Evolutionary conservation across 2,113 vertebrate genomes (phyloP).

Genomic region (Engraulis encrasicolus): DNA sequence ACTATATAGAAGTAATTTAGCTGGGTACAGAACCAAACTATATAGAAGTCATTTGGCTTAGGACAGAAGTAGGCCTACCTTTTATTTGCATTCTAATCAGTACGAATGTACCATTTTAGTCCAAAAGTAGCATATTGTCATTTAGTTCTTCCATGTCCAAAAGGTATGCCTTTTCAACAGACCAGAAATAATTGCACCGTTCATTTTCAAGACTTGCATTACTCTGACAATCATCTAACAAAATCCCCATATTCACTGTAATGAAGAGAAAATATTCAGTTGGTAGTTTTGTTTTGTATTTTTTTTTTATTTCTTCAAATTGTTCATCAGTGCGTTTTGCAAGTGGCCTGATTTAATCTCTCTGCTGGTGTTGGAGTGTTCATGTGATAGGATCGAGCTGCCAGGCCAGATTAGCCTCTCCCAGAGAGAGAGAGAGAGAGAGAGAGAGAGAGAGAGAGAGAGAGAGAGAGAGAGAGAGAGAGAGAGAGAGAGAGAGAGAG

Average conservation of each 20-base stretch:
- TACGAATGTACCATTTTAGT: too few species aligned
- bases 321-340: neutral
- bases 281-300: neutral
- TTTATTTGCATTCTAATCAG: too few species aligned
- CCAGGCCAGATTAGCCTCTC: neutral
- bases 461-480: neutral
- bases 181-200: neutral
- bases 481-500: neutral
- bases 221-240: neutral
- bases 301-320: neutral
- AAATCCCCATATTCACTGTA: neutral
- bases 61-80: too few species aligned
- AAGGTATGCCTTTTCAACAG: too few species aligned
- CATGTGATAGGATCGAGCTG: constrained; percentile 8
- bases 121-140: too few species aligned
- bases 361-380: neutral
- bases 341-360: neutral
- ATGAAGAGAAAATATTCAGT: neutral
- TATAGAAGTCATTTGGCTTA: too few species aligned
- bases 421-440: neutral
- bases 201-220: neutral
- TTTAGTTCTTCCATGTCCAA: too few species aligned
- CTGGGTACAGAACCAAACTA: too few species aligned
- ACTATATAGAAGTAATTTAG: too few species aligned
- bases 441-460: neutral